A percentile compares a stretch with the other conserved stretches of the same genome.
These are phyloP conservation scores for Etheostoma nigrum DNA, from an alignment of 2,797 vertebrate genomes.

Conservation along the genomic window DNA sequence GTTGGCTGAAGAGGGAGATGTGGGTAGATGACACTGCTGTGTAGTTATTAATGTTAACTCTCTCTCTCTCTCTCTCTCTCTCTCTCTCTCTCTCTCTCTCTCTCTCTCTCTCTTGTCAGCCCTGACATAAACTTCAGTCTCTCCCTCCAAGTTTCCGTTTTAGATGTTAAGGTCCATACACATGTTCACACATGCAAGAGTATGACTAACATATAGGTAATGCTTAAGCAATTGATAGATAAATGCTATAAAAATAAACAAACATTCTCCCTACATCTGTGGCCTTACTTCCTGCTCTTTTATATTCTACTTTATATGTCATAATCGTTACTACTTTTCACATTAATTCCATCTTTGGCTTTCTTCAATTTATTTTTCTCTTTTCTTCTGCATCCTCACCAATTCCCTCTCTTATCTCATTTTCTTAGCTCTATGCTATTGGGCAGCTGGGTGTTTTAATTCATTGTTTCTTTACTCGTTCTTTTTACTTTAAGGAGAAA, in stretches of 20 bases:
- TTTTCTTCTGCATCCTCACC: neutral
- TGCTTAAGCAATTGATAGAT: neutral
- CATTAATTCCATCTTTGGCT: too few species aligned
- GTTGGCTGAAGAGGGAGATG: neutral
- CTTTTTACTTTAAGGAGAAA: neutral
- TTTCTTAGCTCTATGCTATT: neutral
- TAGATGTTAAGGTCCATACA: neutral
- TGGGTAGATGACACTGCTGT: neutral
- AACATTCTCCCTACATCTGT: neutral
- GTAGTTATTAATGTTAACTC: neutral
- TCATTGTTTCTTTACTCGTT: neutral
- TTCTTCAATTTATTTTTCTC: too few species aligned
- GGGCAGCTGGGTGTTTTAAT: neutral
- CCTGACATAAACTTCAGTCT: too few species aligned
- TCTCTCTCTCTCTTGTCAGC: too few species aligned
- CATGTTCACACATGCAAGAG: neutral
- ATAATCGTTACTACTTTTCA: neutral
- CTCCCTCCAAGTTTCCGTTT: neutral
- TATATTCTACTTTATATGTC: neutral
- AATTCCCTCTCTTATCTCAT: neutral
- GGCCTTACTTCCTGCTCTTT: neutral
- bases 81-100: too few species aligned
- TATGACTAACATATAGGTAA: neutral
- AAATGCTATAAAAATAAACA: neutral
- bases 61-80: neutral